phyloP scores from a whole-genome alignment of 2,797 vertebrate species.

The Synaphobranchus kaupii region DNA sequence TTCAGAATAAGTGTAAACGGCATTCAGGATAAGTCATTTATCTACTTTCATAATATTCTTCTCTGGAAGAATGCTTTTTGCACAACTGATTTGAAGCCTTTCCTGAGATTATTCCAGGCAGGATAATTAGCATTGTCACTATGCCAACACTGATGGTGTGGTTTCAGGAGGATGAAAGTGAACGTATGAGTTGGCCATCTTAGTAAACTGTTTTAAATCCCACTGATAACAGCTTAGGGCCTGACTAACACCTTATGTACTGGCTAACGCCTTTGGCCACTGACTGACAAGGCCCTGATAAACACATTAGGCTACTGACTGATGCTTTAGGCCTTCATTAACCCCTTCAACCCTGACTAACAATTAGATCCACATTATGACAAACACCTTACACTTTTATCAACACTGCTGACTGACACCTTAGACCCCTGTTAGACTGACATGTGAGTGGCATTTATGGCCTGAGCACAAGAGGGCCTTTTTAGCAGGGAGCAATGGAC shows the following conservation, averaged over 20 bases:
- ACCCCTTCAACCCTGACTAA: background rate
- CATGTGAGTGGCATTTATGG: conserved; percentile 11
- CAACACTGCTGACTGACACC: background rate
- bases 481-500: background rate
- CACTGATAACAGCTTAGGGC: background rate
- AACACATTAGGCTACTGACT: background rate
- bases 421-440: background rate
- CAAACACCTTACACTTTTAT: background rate
- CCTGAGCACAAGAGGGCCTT: background rate
- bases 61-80: background rate
- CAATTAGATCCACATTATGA: background rate
- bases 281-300: background rate
- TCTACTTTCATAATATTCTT: background rate
- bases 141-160: background rate
- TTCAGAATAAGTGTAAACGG: background rate
- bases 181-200: too few species aligned
- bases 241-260: background rate
- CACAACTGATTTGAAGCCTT: background rate
- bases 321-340: background rate
- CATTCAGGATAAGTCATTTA: background rate
- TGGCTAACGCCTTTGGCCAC: background rate
- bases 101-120: background rate
- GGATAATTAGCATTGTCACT: background rate
- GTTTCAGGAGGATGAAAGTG: background rate
- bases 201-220: background rate